Evolutionary conservation across 2,888 invertebrate species (phyloP).

Genomic region (Pomacea canaliculata): DNA sequence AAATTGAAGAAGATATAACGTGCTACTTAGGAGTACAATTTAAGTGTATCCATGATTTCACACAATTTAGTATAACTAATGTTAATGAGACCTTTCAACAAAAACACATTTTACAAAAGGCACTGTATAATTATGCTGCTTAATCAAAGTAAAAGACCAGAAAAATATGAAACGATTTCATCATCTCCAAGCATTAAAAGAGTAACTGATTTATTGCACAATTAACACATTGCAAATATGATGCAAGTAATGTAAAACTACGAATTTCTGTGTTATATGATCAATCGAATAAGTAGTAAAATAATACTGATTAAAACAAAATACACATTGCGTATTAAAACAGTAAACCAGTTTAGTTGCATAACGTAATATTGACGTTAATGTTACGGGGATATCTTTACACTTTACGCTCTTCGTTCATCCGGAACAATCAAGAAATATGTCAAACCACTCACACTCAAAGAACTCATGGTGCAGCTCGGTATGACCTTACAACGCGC

Average conservation of each 20-base stretch:
- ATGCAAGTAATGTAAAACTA: neutral
- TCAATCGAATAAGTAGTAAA: neutral
- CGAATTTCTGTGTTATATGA: neutral
- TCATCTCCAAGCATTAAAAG: conserved; percentile 16
- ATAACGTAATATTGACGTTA: no score
- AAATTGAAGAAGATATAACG: no score
- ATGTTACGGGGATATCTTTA: no score
- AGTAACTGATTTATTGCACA: neutral
- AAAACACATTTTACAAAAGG: no score
- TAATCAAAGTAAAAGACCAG: no score
- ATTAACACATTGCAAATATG: neutral
- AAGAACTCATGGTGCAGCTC: neutral
- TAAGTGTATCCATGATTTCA: no score
- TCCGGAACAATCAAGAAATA: neutral
- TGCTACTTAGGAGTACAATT: no score
- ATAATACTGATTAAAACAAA: neutral
- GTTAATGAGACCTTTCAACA: no score
- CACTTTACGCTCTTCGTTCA: no score
- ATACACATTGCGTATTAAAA: neutral
- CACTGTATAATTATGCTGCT: no score
- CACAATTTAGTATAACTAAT: no score
- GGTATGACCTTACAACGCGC: neutral
- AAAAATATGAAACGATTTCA: conserved; percentile 13
- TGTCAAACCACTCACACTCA: neutral
- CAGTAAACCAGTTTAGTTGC: no score